Evolutionary conservation across 2,888 invertebrate genomes (phyloP).

Genomic region (Acrobasis suavella): DNA sequence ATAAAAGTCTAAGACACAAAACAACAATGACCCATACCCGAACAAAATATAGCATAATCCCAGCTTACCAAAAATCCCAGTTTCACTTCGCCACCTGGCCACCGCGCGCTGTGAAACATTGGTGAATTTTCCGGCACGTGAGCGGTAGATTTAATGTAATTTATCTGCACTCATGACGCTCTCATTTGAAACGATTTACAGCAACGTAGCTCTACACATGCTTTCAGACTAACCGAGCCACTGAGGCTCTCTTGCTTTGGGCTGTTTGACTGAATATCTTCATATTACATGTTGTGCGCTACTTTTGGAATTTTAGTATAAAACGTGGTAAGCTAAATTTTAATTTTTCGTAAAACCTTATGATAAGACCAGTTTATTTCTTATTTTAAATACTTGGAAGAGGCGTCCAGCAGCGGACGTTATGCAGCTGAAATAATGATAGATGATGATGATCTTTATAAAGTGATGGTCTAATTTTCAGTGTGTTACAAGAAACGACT

Average conservation of each 20-base stretch:
- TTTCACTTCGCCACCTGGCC: slow-evolving; percentile 28
- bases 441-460: too few relatives aligned
- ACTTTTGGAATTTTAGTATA: too few relatives aligned
- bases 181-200: slow-evolving; percentile 68
- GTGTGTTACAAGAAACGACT: too few relatives aligned
- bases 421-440: too few relatives aligned
- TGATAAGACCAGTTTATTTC: too few relatives aligned
- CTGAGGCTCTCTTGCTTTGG: slow-evolving; percentile 15
- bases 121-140: slow-evolving; percentile 66
- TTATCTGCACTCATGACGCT: slow-evolving; percentile 69
- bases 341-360: too few relatives aligned
- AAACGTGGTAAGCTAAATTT: too few relatives aligned
- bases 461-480: too few relatives aligned
- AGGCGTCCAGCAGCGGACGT: too few relatives aligned
- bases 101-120: slow-evolving; percentile 48
- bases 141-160: slow-evolving; percentile 68
- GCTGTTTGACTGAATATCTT: neutral
- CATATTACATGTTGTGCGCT: too few relatives aligned
- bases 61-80: slow-evolving; percentile 8
- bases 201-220: slow-evolving; percentile 45
- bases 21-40: neutral
- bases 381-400: too few relatives aligned
- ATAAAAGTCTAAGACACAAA: neutral
- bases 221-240: slow-evolving; percentile 27
- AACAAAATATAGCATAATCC: neutral